Conservation (phyloP, 2,888 invertebrate genomes). For the Heliconius ismenius region DNA sequence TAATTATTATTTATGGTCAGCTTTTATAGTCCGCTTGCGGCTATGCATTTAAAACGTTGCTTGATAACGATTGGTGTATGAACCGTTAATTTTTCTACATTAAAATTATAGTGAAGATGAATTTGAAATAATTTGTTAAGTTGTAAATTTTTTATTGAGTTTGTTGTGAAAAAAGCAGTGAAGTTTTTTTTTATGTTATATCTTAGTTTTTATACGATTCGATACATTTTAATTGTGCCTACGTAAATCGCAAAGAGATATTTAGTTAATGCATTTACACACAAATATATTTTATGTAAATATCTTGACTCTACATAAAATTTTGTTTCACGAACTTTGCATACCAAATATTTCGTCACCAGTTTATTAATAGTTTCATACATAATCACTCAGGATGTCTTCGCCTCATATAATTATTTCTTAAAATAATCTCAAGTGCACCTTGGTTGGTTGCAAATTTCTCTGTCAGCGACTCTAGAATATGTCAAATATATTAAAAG, state of each 20-base stretch:
- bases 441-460: conserved; percentile 5
- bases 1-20: conserved; percentile 71
- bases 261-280: neutral
- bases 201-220: neutral
- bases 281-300: neutral
- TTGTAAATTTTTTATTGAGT: neutral
- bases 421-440: conserved; percentile 22
- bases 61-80: conserved; percentile 13
- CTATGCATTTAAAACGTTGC: conserved; percentile 48
- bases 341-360: neutral
- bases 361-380: neutral
- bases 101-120: conserved; percentile 9
- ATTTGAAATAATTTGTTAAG: conserved; percentile 4
- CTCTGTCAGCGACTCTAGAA: neutral
- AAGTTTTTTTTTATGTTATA: neutral
- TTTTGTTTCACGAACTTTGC: neutral
- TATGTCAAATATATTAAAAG: neutral
- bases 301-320: neutral
- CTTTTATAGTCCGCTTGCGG: conserved; percentile 58
- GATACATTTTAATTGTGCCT: no score
- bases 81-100: conserved; percentile 16
- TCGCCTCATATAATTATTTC: conserved; percentile 1
- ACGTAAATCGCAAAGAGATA: neutral
- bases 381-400: neutral
- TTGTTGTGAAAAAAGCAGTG: neutral